Base-by-base conservation (phyloP, 2,888 invertebrate genomes). In the Hydraecia micacea region DNA sequence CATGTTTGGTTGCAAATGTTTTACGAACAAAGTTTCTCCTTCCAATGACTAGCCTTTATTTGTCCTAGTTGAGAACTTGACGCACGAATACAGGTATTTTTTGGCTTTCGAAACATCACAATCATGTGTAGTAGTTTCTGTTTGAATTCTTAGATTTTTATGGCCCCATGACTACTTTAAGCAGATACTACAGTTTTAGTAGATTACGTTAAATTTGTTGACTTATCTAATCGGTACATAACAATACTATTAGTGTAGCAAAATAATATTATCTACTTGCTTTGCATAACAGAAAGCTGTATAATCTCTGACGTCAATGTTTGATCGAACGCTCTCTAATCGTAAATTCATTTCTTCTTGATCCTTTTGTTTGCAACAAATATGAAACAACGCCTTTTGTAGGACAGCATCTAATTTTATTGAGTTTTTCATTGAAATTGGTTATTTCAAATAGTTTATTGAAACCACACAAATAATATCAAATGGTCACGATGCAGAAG, bases 301-400 rank as follows among this genome's bases (percentile, higher is more conserved):
- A 83, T 85, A 80, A 83, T 82, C 79, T 83, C 80, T 91, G 90
- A 91, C 93, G 91, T 91, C 90, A 90, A 85, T 88, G 75, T 87
- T 85, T 86, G 85, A 89, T 87, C 77, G 83, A 79, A 85, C 73
- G 25, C 71, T 78, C 75, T 87, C 79, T 77, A 79, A 87, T 78
- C 46, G 62, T 67, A 36, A 79, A 58, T 66, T 71, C 32, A 62
- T 78, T 86, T 81, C 71, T 75, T 85, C 36, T 74, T 55, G 13
- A n/a, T 68, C n/a, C 21, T 49, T 55, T 55, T 67, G 49, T 63
- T 69, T 63, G 18, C 15, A 25, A 28, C 25, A n/a, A n/a, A 65
- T 65, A 21, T 13, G 7, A 39, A 39, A 46, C n/a, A 32, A 36
- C 13, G 0, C 6, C 9, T 8, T 4, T 36, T 36, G 15, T 74